Evolutionary conservation across 2,797 vertebrate species (phyloP).

Genomic region (Notolepis coatsorum): DNA sequence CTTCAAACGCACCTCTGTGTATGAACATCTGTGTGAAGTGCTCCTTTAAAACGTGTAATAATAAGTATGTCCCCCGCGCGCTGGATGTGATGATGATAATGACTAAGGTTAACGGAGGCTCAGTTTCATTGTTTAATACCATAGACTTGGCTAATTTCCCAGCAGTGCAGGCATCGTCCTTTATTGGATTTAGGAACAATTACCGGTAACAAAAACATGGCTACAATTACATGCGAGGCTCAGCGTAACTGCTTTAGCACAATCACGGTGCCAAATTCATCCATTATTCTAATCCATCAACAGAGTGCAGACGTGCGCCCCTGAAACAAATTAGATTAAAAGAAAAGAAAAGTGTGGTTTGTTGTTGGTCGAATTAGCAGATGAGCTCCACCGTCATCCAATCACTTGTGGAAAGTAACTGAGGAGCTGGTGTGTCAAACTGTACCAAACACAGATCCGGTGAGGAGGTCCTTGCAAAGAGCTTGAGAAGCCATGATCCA

Average conservation of each 20-base stretch:
- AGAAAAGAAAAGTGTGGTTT: too few relatives aligned
- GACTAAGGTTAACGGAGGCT: constrained; percentile 39
- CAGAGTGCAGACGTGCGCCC: not conserved
- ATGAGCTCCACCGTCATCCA: too few relatives aligned
- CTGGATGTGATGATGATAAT: constrained; percentile 41
- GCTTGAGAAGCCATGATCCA: too few relatives aligned
- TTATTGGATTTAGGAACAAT: constrained; percentile 62
- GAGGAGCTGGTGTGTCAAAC: too few relatives aligned
- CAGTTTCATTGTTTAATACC: constrained; percentile 52
- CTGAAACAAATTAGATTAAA: not conserved
- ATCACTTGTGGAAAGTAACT: too few relatives aligned
- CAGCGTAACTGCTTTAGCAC: constrained; percentile 31
- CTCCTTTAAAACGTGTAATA: too few relatives aligned
- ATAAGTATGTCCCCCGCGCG: too few relatives aligned
- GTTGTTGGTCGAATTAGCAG: too few relatives aligned
- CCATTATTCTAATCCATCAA: constrained; percentile 18
- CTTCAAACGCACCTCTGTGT: not conserved
- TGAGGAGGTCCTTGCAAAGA: too few relatives aligned
- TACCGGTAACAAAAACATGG: constrained; percentile 53
- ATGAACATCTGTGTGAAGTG: too few relatives aligned
- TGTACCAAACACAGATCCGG: too few relatives aligned
- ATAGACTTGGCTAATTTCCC: constrained; percentile 46
- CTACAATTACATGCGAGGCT: constrained; percentile 63
- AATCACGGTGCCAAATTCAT: constrained; percentile 23
- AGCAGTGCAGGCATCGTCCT: constrained; percentile 36